Evolutionary conservation across 2,113 vertebrate genomes (phyloP).

Genomic region (Dipodomys merriami): DNA sequence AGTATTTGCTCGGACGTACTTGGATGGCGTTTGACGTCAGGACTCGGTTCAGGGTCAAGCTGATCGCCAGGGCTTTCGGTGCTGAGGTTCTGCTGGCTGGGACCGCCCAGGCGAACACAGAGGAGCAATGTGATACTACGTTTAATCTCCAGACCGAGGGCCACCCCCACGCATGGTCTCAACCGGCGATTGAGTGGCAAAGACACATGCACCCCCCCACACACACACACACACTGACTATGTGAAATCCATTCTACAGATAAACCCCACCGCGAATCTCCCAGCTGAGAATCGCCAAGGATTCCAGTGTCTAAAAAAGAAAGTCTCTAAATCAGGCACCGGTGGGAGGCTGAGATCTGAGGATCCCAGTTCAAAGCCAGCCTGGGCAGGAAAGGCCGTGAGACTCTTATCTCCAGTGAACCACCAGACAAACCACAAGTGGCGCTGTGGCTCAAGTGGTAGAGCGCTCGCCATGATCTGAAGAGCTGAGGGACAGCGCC

Average conservation of each 20-base stretch:
- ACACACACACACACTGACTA: too few relatives aligned
- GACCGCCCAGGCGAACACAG: neutral
- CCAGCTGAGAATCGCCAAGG: slow-evolving; percentile 22
- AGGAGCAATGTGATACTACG: slow-evolving; percentile 56
- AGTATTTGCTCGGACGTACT: neutral
- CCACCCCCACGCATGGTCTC: slow-evolving; percentile 52
- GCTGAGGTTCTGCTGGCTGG: neutral
- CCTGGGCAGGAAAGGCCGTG: too few relatives aligned
- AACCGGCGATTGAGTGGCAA: slow-evolving; percentile 52
- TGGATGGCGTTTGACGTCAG: slow-evolving; percentile 46
- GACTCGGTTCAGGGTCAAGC: slow-evolving; percentile 1
- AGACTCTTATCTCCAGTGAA: too few relatives aligned
- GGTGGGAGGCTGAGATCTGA: too few relatives aligned
- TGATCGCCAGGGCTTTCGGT: neutral
- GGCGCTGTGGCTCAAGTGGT: too few relatives aligned
- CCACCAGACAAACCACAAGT: too few relatives aligned
- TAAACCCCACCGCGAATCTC: neutral
- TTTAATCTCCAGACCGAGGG: slow-evolving; percentile 63
- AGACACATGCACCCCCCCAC: neutral
- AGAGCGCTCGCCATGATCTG: too few relatives aligned
- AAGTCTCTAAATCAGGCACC: neutral
- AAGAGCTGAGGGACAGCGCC: too few relatives aligned
- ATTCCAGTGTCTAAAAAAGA: neutral
- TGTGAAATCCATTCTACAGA: slow-evolving; percentile 17
- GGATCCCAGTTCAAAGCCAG: too few relatives aligned